These are phyloP conservation scores for Aldabrachelys gigantea DNA, from an alignment of 2,113 vertebrate species.

Conservation along the genomic window DNA sequence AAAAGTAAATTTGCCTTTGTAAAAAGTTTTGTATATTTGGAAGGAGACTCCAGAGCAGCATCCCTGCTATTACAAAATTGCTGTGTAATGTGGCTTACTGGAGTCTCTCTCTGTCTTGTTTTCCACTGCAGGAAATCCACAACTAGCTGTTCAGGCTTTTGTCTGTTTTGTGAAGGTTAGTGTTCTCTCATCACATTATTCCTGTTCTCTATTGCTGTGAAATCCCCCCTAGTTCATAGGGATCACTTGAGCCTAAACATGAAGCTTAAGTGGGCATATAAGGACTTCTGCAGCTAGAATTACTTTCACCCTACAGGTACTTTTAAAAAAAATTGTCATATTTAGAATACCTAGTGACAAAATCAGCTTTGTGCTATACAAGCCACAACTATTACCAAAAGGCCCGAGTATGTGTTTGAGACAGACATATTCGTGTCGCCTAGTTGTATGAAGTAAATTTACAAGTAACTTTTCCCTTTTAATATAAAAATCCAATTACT, in stretches of 20 bases:
- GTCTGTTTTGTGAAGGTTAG: background rate
- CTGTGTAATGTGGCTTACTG: background rate
- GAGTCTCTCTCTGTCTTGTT: background rate
- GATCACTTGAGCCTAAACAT: background rate
- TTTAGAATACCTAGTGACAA: background rate
- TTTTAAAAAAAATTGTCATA: background rate
- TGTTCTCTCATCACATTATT: background rate
- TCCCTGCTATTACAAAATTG: background rate
- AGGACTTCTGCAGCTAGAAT: background rate
- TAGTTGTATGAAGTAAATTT: background rate
- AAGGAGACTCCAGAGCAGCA: background rate
- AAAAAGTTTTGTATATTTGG: background rate
- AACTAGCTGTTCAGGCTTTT: background rate
- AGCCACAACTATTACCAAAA: background rate
- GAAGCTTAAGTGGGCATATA: background rate
- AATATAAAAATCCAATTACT: background rate
- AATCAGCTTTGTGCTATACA: constrained; percentile 3
- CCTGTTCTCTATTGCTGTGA: background rate
- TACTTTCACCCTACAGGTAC: background rate
- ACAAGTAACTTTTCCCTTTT: background rate
- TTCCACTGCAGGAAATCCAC: background rate
- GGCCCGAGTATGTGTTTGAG: background rate
- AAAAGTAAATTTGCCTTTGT: background rate
- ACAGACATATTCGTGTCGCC: background rate
- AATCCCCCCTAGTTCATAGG: background rate